Evolutionary conservation across 2,888 invertebrate species (phyloP).

Genomic region (Crossocerus cetratus): DNA sequence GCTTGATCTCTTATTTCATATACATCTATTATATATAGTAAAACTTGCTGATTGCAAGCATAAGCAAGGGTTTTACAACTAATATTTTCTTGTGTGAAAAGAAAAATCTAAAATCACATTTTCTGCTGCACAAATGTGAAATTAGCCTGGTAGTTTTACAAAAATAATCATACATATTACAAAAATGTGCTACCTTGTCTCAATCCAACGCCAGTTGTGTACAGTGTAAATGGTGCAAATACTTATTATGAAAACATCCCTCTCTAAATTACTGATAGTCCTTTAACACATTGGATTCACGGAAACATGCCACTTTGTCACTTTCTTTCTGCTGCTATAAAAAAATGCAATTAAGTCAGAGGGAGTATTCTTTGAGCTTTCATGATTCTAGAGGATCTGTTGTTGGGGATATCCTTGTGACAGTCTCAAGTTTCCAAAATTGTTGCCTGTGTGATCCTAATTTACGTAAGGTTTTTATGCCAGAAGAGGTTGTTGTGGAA

Average conservation of each 20-base stretch:
- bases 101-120: constrained; percentile 37
- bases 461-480: constrained; percentile 69
- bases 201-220: not conserved
- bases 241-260: constrained; percentile 33
- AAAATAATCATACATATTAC: constrained; percentile 14
- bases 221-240: constrained; percentile 19
- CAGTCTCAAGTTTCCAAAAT: no score
- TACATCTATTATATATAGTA: no score
- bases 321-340: constrained; percentile 29
- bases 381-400: no score
- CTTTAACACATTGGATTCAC: constrained; percentile 22
- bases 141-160: not conserved
- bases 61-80: constrained; percentile 51
- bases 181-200: constrained; percentile 11
- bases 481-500: constrained; percentile 82
- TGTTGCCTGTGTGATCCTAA: not conserved
- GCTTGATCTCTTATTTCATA: no score
- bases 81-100: constrained; percentile 60
- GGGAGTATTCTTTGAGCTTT: constrained; percentile 15
- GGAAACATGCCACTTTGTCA: constrained; percentile 26
- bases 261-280: constrained; percentile 27
- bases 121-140: constrained; percentile 14
- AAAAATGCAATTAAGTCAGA: constrained; percentile 41
- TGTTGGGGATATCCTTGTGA: no score
- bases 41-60: constrained; percentile 25